Conservation (phyloP, 2,113 vertebrate species). For the Theristicus caerulescens region DNA sequence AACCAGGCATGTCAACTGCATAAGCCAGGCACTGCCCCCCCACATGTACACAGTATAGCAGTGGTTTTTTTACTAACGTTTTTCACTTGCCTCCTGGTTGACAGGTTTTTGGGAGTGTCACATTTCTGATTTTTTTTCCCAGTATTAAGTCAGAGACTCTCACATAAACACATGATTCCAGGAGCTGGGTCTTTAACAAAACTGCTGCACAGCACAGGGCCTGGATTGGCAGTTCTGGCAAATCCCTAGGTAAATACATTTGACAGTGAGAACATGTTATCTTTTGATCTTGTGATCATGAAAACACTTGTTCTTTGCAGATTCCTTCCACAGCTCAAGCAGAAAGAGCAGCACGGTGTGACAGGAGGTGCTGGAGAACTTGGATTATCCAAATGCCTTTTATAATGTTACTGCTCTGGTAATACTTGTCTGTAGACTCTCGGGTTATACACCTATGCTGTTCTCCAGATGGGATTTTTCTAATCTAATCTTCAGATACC, state of each 20-base stretch:
- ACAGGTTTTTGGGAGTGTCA: neutral
- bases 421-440: neutral
- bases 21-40: neutral
- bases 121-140: neutral
- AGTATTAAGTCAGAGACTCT: neutral
- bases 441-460: neutral
- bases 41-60: neutral
- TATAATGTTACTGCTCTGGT: neutral
- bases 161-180: neutral
- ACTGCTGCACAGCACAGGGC: neutral
- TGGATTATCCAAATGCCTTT: neutral
- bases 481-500: neutral
- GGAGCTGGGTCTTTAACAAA: neutral
- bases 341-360: neutral
- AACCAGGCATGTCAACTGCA: neutral
- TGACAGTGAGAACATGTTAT: neutral
- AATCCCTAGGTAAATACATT: neutral
- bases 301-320: constrained; percentile 5
- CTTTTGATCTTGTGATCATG: constrained; percentile 28
- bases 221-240: neutral
- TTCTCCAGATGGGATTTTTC: neutral
- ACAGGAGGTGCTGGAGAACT: neutral
- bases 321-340: neutral
- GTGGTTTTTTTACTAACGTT: neutral
- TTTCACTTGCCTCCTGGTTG: neutral